Percentiles rank a stretch among this genome's conserved stretches.
Evolutionary conservation across 2,797 vertebrate genomes (phyloP).

Genomic region (Neosalanx taihuensis): DNA sequence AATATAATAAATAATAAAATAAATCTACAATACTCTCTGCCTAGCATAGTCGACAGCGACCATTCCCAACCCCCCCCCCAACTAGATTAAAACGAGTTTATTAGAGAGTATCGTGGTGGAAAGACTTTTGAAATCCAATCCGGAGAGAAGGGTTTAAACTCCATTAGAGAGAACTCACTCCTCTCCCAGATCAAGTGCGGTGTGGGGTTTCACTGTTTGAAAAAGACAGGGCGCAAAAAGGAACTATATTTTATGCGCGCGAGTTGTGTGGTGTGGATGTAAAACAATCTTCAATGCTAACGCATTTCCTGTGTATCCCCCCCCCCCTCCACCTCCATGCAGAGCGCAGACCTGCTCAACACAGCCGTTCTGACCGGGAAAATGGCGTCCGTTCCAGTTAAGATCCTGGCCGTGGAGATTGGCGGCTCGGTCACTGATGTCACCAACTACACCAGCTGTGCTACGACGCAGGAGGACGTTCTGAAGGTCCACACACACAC

Average conservation of each 20-base stretch:
- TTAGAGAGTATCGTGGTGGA: slow-evolving; percentile 44
- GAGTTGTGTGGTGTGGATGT: neutral
- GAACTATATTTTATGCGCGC: slow-evolving; percentile 27
- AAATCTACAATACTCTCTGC: slow-evolving; percentile 38
- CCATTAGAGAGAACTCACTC: slow-evolving; percentile 26
- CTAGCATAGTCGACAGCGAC: neutral
- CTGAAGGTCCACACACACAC: slow-evolving; percentile 76
- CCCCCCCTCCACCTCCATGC: slow-evolving; percentile 4
- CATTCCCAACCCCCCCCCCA: neutral
- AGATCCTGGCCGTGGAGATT: slow-evolving; percentile 84
- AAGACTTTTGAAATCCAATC: slow-evolving; percentile 41
- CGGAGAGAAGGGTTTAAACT: slow-evolving; percentile 29
- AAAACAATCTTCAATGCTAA: neutral
- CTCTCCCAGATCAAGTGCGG: no score
- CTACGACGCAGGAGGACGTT: slow-evolving; percentile 79
- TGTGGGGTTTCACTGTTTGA: no score
- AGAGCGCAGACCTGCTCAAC: slow-evolving; percentile 89
- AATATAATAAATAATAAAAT: no score
- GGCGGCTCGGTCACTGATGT: slow-evolving; percentile 81
- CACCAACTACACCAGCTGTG: slow-evolving; percentile 83
- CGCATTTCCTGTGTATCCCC: neutral
- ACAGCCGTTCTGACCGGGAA: slow-evolving; percentile 87
- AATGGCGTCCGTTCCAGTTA: slow-evolving; percentile 79
- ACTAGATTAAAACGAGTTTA: slow-evolving; percentile 45
- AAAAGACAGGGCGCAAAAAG: neutral